Base-by-base conservation (phyloP, 2,797 vertebrate genomes). In the Potorous gilbertii region DNA sequence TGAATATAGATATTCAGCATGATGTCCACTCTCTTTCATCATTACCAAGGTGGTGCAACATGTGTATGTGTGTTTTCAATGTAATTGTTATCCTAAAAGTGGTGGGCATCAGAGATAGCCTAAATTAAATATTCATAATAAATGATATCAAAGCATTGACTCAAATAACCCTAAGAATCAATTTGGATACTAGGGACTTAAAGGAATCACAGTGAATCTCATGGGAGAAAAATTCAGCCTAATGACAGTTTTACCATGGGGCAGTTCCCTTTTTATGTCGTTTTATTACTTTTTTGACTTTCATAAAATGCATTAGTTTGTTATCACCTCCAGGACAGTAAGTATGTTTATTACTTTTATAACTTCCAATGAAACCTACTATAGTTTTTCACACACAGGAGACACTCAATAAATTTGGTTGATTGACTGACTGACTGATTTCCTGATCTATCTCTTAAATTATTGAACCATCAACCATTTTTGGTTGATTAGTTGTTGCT, bases 401-500 rank as follows among this genome's bases (percentile, higher is more conserved):
- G 40, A 34, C 92, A 93, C 6, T 89, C 18, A 29, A 46, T 92
- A 95, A 91, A 34, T 29, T 28, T 9, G 91, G 6, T 40, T 56
- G 5, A 95, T 0, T 92, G 24, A 90, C 0, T 55, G 14, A 90
- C 0, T 55, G 14, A 95, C 93, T 74, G 14, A 55, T 4, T 55
- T 27, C 55, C 24, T 94, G 95, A 87, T 90, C 66, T 91, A 90
- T 16, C 94, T 14, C 62, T 66, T n/a, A 90, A 62, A 91, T 92
- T 46, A 93, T 5, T 93, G 13, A 91, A 62, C 14, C 31, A 27
- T 5, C n/a, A 93, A 16, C 0, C 24, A 29, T 59, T 90, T 94
- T 50, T 12, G 2, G 16, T 16, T 87, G 95, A 56, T 0, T 92
- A 8, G 1, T 16, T 56, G 55, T 56, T 56, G 52, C 4, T 52